phyloP scores from a whole-genome alignment of 1,140 invertebrate genomes.

The Polypedilum pembai region DNA sequence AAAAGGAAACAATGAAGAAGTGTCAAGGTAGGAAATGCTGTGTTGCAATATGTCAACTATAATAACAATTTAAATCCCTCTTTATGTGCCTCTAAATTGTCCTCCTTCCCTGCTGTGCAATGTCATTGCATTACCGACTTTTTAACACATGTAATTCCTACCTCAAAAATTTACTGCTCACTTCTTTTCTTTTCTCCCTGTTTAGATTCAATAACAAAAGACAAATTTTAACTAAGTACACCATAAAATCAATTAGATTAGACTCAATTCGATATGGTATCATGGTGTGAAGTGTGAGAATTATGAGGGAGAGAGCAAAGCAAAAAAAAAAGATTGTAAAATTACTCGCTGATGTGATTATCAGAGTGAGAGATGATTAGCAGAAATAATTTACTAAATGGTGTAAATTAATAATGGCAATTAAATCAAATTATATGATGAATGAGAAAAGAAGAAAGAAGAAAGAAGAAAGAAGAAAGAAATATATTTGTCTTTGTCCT shows the following conservation, averaged over 20 bases:
- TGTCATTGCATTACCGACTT: background rate
- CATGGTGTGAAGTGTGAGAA: too few species aligned
- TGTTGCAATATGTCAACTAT: background rate
- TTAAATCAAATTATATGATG: too few species aligned
- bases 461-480: too few species aligned
- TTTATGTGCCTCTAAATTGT: background rate
- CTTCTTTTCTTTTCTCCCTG: background rate
- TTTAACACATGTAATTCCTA: constrained; percentile 13
- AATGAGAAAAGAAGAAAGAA: too few species aligned
- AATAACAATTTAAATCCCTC: background rate
- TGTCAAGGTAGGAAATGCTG: background rate
- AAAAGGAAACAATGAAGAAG: background rate
- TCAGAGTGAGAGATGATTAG: too few species aligned
- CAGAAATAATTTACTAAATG: too few species aligned
- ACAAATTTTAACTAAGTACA: background rate
- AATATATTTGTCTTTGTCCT: too few species aligned
- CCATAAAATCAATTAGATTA: constrained; percentile 9
- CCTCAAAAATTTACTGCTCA: background rate
- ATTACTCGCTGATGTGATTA: too few species aligned
- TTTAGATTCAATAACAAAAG: background rate
- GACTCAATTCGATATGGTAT: background rate
- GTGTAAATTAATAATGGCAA: too few species aligned
- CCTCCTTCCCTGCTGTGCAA: background rate
- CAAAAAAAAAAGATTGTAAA: too few species aligned
- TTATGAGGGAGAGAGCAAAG: too few species aligned